Evolutionary conservation across 1,140 invertebrate species (phyloP).

Genomic region (Drosophila rufa): DNA sequence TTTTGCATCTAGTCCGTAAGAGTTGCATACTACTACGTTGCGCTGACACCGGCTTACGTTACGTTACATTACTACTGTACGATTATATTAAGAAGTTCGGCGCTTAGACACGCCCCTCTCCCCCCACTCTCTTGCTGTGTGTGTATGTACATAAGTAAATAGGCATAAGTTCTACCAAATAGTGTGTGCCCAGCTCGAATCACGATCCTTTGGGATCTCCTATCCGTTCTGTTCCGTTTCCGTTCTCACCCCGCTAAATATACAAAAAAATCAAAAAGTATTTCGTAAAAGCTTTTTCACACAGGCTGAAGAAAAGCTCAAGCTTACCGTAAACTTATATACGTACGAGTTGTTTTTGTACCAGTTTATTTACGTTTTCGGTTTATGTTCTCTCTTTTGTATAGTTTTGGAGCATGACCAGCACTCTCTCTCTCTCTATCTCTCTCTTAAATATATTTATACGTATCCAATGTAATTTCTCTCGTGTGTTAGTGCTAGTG

Average conservation of each 20-base stretch:
- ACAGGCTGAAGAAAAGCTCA: conserved; percentile 48
- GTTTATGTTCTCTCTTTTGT: conserved; percentile 66
- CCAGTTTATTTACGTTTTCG: conserved; percentile 63
- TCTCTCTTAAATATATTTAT: conserved; percentile 51
- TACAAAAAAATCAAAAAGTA: conserved; percentile 13
- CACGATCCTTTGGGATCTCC: conserved; percentile 33
- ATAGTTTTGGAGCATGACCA: conserved; percentile 77
- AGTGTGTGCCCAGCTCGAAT: conserved; percentile 41
- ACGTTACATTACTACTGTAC: conserved; percentile 4
- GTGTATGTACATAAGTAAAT: conserved; percentile 41
- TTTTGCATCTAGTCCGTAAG: conserved; percentile 51
- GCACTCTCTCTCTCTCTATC: conserved; percentile 64
- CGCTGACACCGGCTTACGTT: conserved; percentile 45
- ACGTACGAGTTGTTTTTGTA: conserved; percentile 45
- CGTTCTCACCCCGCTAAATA: conserved; percentile 38
- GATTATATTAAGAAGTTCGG: conserved; percentile 27
- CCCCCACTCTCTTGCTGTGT: conserved; percentile 37
- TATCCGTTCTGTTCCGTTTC: conserved; percentile 33
- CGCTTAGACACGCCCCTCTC: conserved; percentile 43
- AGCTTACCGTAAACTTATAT: conserved; percentile 46
- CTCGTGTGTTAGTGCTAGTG: conserved; percentile 76
- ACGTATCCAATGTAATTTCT: conserved; percentile 62
- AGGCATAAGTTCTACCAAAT: conserved; percentile 22
- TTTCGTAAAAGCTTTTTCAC: conserved; percentile 46
- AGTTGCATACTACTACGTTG: conserved; percentile 38